phyloP scores from a whole-genome alignment of 2,113 vertebrate genomes.

The Poeciliopsis retropinna region DNA sequence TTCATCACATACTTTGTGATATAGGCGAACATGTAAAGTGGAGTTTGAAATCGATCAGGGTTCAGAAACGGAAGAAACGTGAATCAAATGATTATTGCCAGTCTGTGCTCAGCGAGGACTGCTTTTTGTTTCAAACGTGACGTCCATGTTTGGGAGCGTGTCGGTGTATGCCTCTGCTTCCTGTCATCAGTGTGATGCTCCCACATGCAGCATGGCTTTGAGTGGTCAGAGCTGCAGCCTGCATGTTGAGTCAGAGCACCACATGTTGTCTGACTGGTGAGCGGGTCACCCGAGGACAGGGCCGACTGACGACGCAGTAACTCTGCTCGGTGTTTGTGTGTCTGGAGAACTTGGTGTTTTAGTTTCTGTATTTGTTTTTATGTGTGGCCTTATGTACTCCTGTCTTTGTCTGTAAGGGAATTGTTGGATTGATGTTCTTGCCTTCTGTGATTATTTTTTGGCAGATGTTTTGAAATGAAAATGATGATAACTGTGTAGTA shows the following conservation, averaged over 20 bases:
- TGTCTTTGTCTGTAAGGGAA: slow-evolving; percentile 11
- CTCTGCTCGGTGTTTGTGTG: slow-evolving; percentile 19
- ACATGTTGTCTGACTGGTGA: slow-evolving; percentile 34
- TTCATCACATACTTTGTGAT: slow-evolving; percentile 38
- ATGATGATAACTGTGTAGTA: neutral
- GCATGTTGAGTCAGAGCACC: slow-evolving; percentile 60
- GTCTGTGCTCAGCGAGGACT: neutral
- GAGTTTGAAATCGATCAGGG: neutral
- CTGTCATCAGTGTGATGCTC: slow-evolving; percentile 60
- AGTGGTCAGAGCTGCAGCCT: slow-evolving; percentile 49
- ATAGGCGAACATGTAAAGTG: neutral
- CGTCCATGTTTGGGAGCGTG: neutral
- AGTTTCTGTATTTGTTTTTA: slow-evolving; percentile 9
- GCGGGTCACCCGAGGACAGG: slow-evolving; percentile 10
- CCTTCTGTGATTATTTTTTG: slow-evolving; percentile 7
- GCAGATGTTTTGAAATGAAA: neutral
- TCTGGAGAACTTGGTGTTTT: slow-evolving; percentile 4
- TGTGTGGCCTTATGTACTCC: slow-evolving; percentile 18
- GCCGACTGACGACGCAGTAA: slow-evolving; percentile 12
- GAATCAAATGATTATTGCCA: neutral
- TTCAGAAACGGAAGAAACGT: neutral
- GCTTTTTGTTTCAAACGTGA: neutral
- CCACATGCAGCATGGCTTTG: slow-evolving; percentile 70
- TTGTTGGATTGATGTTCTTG: slow-evolving; percentile 22
- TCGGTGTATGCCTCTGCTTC: slow-evolving; percentile 65